phyloP scores from a whole-genome alignment of 2,113 vertebrate species.

The Cynopterus brachyotis region DNA sequence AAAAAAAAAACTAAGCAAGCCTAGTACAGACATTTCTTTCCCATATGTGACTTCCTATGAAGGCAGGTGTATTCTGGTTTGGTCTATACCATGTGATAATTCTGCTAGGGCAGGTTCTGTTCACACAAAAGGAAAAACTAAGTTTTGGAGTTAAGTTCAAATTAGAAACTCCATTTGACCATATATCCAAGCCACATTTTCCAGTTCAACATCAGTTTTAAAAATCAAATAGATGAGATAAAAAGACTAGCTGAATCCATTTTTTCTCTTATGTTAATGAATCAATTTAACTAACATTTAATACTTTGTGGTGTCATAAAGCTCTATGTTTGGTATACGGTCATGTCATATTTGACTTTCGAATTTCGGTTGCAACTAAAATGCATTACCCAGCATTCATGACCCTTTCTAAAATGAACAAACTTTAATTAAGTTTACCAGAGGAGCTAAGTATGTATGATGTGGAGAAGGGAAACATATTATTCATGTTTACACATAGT shows the following conservation, averaged over 20 bases:
- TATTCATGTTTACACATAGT: not conserved
- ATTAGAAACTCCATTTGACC: not conserved
- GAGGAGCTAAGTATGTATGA: not conserved
- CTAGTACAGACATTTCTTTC: not conserved
- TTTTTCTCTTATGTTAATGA: not conserved
- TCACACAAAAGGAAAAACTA: not conserved
- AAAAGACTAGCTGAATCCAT: not conserved
- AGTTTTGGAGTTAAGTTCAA: not conserved
- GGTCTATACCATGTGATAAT: not conserved
- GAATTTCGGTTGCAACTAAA: slow-evolving; percentile 16
- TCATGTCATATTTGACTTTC: not conserved
- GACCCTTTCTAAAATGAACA: not conserved
- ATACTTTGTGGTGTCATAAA: not conserved
- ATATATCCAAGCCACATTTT: not conserved
- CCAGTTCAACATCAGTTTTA: not conserved
- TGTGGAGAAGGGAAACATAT: not conserved
- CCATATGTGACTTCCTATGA: not conserved
- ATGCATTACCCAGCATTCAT: not conserved
- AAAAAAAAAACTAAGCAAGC: not conserved
- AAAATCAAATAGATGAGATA: not conserved
- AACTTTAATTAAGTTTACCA: slow-evolving; percentile 42
- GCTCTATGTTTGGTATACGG: not conserved
- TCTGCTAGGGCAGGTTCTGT: not conserved
- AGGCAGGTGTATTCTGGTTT: not conserved
- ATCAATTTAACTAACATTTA: slow-evolving; percentile 20